These are phyloP conservation scores for Dendrocopos noguchii DNA, from an alignment of 2,113 vertebrate genomes.

Conservation along the genomic window DNA sequence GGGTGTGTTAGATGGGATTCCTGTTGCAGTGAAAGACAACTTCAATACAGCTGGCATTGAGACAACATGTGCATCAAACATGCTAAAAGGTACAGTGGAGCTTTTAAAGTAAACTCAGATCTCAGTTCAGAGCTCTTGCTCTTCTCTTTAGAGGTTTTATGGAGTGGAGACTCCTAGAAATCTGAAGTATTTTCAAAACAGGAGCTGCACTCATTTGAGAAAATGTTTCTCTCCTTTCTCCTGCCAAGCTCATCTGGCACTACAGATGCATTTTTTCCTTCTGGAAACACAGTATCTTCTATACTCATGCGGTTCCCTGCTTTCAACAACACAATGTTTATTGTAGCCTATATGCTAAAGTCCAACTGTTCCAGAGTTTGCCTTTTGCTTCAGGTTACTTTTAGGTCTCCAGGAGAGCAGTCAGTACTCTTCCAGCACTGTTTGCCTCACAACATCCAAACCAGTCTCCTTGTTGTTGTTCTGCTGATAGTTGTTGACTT, in stretches of 20 bases:
- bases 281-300: background rate
- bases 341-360: background rate
- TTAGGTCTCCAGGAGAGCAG: background rate
- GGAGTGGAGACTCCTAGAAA: background rate
- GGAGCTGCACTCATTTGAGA: background rate
- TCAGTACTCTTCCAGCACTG: background rate
- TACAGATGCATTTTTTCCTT: background rate
- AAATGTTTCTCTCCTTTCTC: background rate
- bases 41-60: slow-evolving; percentile 89
- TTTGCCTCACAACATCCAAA: background rate
- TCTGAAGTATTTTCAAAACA: background rate
- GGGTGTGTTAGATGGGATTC: slow-evolving; percentile 92
- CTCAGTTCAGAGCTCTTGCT: background rate
- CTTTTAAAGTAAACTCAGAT: background rate
- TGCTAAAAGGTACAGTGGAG: slow-evolving; percentile 87
- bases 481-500: background rate
- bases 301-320: background rate
- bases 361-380: background rate
- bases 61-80: slow-evolving; percentile 94
- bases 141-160: background rate
- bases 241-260: background rate
- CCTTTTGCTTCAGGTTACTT: background rate
- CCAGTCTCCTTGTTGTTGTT: background rate
- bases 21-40: slow-evolving; percentile 95
- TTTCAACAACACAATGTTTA: background rate